Evolutionary conservation across 2,113 vertebrate species (phyloP), one percentile per base, ranked within the genome.

Genomic region (Ptilonorhynchus violaceus): DNA sequence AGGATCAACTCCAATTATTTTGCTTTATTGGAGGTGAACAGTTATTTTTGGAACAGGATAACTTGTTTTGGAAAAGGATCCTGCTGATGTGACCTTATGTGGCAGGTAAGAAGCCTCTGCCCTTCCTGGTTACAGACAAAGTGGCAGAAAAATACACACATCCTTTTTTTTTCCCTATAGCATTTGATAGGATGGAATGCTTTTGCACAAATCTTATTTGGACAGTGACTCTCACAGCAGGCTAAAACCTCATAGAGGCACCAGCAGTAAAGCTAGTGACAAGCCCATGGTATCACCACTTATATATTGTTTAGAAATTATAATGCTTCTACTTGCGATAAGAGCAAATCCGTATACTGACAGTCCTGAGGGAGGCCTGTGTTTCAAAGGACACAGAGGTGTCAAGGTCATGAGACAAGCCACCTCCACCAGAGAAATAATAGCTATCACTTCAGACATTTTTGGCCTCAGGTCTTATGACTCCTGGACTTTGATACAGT

Each of bases 161-260:
- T 24, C 15, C 10, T 12, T 41, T 85, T 74, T 56, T 77, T 63
- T 22, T 2, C 6, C 6, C 5, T 18, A 20, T 9, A 56, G 16
- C 10, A 49, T 47, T 76, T 85, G 30, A 60, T 13, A 72, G 8
- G 55, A 66, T 41, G 8, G 11, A 80, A 31, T 53, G 17, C 1
- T 91, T 96, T 74, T 58, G 11, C 17, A 80, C 11, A 88, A 52
- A 41, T 58, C 4, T 28, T 63, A 13, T 56, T 64, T 79, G 23
- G 53, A 49, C 15, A 86, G 19, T 33, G 59, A 39, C 37, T 86
- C 28, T 73, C 53, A 56, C 0, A 33, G 41, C 28, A 80, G 28
- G 31, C 6, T 60, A 44, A 41, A 79, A 64, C 8, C 7, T 55
- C 19, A 33, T 0, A 1, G 7, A 80, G 16, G 7, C 6, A 46